These are phyloP conservation scores for Pterobdella sp. DNA, from an alignment of 2,888 invertebrate genomes.

Conservation along the genomic window DNA sequence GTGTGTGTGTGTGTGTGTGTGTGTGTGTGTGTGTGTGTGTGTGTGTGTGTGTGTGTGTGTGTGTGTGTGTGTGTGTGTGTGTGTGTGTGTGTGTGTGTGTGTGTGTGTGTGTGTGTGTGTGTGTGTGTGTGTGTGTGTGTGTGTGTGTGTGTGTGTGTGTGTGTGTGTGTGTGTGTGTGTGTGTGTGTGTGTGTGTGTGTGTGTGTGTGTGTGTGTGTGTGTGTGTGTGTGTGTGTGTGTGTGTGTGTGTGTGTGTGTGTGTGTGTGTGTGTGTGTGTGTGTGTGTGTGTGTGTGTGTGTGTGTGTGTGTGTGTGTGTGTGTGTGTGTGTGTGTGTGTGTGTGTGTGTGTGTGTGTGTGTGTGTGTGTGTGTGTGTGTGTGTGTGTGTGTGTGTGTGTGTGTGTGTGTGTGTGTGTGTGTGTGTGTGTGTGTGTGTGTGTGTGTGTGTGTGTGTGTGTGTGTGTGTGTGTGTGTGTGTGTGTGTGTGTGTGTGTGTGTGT, in stretches of 20 bases:
- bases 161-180: slow-evolving; percentile 1
- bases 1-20: background rate
- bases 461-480: slow-evolving; percentile 1
- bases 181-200: slow-evolving; percentile 1
- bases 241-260: slow-evolving; percentile 1
- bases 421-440: slow-evolving; percentile 1
- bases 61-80: background rate
- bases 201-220: slow-evolving; percentile 1
- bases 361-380: slow-evolving; percentile 1
- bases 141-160: slow-evolving; percentile 1
- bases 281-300: slow-evolving; percentile 1
- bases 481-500: slow-evolving; percentile 1
- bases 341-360: slow-evolving; percentile 1
- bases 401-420: slow-evolving; percentile 1
- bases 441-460: slow-evolving; percentile 1
- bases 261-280: slow-evolving; percentile 1
- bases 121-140: slow-evolving; percentile 1
- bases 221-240: slow-evolving; percentile 1
- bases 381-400: slow-evolving; percentile 1
- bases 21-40: background rate
- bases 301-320: slow-evolving; percentile 1
- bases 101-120: slow-evolving; percentile 1
- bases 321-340: slow-evolving; percentile 1
- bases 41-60: background rate
- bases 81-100: slow-evolving; percentile 1